phyloP scores from a whole-genome alignment of 35 echinoderm and acorn worm species.

The Amphiura filiformis region DNA sequence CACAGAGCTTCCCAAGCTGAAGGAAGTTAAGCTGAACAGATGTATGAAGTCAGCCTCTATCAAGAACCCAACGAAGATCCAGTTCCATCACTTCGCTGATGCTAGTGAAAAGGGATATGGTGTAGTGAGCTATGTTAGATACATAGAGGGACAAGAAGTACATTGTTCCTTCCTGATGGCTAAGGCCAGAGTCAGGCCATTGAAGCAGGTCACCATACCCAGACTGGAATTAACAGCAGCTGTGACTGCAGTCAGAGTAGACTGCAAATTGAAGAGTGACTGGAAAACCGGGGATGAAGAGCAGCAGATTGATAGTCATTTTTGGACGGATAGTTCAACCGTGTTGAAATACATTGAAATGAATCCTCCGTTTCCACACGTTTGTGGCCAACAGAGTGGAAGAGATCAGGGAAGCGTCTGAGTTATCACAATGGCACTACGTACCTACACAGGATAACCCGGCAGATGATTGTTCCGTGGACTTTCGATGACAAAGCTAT shows the following conservation, averaged over 20 bases:
- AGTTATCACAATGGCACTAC: background rate
- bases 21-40: conserved; percentile 34
- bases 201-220: conserved; percentile 56
- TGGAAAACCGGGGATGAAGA: conserved; percentile 9
- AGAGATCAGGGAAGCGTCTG: background rate
- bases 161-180: conserved; percentile 26
- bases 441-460: background rate
- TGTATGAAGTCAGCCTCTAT: conserved; percentile 29
- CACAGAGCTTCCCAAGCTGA: background rate
- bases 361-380: conserved; percentile 42
- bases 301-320: background rate
- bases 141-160: background rate
- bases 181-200: conserved; percentile 28
- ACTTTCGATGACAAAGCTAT: background rate
- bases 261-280: background rate
- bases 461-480: background rate
- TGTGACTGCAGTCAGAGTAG: conserved; percentile 12
- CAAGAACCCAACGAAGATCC: background rate
- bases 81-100: conserved; percentile 77
- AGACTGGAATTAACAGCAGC: conserved; percentile 61
- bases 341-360: conserved; percentile 48
- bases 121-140: conserved; percentile 45
- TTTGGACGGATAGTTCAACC: conserved; percentile 53
- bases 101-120: conserved; percentile 63
- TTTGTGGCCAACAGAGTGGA: conserved; percentile 53